Evolutionary conservation across 1,140 invertebrate species (phyloP).

Genomic region (Colletes gigas): DNA sequence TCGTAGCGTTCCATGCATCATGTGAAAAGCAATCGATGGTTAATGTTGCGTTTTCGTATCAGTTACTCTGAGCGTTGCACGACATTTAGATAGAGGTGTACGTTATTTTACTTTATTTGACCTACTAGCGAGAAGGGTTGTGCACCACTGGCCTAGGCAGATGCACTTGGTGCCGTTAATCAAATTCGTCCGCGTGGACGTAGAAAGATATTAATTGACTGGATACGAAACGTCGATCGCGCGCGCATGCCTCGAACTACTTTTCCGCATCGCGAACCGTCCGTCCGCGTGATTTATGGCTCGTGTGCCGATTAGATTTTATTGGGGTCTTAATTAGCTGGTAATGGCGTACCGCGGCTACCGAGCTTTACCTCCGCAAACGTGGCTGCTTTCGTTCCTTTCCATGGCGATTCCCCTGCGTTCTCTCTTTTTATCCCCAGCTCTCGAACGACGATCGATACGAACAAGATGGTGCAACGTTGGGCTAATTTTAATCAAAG

Average conservation of each 20-base stretch:
- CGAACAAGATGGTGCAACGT: background rate
- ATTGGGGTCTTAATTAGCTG: conserved; percentile 41
- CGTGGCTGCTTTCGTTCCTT: background rate
- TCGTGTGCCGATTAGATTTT: conserved; percentile 14
- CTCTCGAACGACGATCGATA: background rate
- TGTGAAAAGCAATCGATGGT: too few species aligned
- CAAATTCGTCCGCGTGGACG: conserved; percentile 16
- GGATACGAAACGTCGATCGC: conserved; percentile 10
- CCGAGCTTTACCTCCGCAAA: conserved; percentile 4
- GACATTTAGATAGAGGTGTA: too few species aligned
- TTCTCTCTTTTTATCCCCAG: background rate
- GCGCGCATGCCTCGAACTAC: conserved; percentile 1
- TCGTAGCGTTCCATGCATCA: too few species aligned
- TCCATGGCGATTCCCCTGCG: background rate
- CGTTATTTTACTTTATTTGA: too few species aligned
- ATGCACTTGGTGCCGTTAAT: conserved; percentile 19
- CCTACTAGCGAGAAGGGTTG: too few species aligned
- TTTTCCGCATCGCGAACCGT: conserved; percentile 13
- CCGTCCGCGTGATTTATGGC: conserved; percentile 25
- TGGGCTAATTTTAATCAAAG: background rate
- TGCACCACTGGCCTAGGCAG: too few species aligned
- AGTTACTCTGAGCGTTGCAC: too few species aligned
- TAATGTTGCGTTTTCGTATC: too few species aligned
- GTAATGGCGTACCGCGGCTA: conserved; percentile 3
- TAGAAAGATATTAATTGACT: conserved; percentile 36